Percentiles rank a stretch among this genome's conserved stretches.
Evolutionary conservation across 2,888 invertebrate species (phyloP).

Genomic region (Torymus aiolomorphi): DNA sequence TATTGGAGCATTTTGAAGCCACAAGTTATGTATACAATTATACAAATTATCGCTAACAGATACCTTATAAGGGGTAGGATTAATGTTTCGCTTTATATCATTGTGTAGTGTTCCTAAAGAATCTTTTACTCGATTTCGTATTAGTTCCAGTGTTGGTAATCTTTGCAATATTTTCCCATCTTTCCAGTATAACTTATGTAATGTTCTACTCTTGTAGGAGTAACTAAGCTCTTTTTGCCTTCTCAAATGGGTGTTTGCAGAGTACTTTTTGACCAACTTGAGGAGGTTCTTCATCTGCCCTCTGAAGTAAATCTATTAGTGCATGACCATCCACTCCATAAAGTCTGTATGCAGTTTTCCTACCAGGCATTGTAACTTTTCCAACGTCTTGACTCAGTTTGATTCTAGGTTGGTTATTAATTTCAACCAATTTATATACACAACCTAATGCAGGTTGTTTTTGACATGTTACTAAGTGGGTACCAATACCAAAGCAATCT

Average conservation of each 20-base stretch:
- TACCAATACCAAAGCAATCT: conserved; percentile 98
- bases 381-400: conserved; percentile 98
- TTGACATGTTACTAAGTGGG: conserved; percentile 98
- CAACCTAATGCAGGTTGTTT: conserved; percentile 98
- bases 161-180: conserved; percentile 84
- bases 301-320: conserved; percentile 92
- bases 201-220: conserved; percentile 90
- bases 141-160: conserved; percentile 84
- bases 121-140: conserved; percentile 86
- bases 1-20: conserved; percentile 98
- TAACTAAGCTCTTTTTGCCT: conserved; percentile 97
- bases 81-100: conserved; percentile 95
- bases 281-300: conserved; percentile 88
- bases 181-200: conserved; percentile 92
- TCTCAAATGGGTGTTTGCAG: conserved; percentile 97
- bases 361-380: conserved; percentile 98
- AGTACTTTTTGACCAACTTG: conserved; percentile 88
- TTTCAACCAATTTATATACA: conserved; percentile 97
- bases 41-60: conserved; percentile 95
- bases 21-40: conserved; percentile 95
- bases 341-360: conserved; percentile 88
- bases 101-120: conserved; percentile 89
- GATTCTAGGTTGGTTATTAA: conserved; percentile 92
- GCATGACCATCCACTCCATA: conserved; percentile 91
- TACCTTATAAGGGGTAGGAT: conserved; percentile 99